Percentiles rank a stretch among this genome's conserved stretches.
Conservation (phyloP, 1,140 invertebrate species). For the Orius insidiosus region DNA sequence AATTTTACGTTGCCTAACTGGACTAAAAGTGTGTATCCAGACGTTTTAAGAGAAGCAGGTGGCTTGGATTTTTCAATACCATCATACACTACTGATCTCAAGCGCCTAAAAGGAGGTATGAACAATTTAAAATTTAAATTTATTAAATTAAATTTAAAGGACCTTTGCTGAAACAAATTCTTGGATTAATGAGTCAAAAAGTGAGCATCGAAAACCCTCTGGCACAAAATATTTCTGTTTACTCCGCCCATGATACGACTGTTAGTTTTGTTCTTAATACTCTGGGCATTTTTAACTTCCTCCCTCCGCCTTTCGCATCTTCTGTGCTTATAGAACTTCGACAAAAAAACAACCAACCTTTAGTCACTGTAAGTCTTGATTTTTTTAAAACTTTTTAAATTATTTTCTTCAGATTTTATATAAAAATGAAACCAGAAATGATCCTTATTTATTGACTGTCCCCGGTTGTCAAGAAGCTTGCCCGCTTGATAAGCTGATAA, state of each 20-base stretch:
- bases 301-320: conserved; percentile 58
- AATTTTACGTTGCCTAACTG: conserved; percentile 56
- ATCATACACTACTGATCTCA: conserved; percentile 31
- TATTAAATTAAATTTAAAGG: conserved; percentile 34
- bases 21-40: conserved; percentile 39
- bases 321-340: conserved; percentile 38
- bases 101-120: conserved; percentile 26
- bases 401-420: conserved; percentile 35
- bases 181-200: conserved; percentile 35
- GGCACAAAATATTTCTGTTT: conserved; percentile 48
- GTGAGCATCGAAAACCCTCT: conserved; percentile 25
- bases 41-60: conserved; percentile 32
- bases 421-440: conserved; percentile 32
- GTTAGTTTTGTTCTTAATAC: conserved; percentile 56
- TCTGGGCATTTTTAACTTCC: conserved; percentile 52
- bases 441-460: conserved; percentile 32
- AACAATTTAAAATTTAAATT: conserved; percentile 15
- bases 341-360: conserved; percentile 23
- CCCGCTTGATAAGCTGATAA: conserved; percentile 34
- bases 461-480: conserved; percentile 40
- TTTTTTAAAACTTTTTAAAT: not conserved
- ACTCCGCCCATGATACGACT: conserved; percentile 70
- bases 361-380: conserved; percentile 24
- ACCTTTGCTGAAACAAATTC: conserved; percentile 44
- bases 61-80: conserved; percentile 31